A percentile compares a stretch with the other conserved stretches of the same genome.
phyloP scores from a whole-genome alignment of 2,888 invertebrate genomes.

The Acanthosepion pharaonis region DNA sequence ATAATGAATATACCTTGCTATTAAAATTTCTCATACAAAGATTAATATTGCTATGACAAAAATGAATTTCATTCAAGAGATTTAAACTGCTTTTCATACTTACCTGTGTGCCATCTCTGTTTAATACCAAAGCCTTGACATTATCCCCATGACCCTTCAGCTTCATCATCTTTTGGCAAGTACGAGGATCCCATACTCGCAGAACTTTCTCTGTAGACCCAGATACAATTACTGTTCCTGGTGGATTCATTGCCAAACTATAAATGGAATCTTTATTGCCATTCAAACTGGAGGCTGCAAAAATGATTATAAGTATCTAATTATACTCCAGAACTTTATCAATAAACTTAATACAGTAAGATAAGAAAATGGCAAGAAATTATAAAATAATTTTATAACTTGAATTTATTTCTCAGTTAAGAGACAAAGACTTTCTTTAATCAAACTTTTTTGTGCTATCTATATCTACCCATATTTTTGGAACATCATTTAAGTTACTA shows the following conservation, averaged over 20 bases:
- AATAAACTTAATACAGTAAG: conserved; percentile 52
- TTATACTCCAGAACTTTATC: not conserved
- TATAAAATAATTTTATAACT: too few relatives aligned
- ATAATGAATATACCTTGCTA: too few relatives aligned
- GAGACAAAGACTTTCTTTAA: too few relatives aligned
- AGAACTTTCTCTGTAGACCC: conserved; percentile 83
- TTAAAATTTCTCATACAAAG: too few relatives aligned
- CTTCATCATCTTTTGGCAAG: conserved; percentile 95
- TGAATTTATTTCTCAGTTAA: too few relatives aligned
- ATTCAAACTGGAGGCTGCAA: conserved; percentile 89
- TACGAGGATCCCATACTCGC: conserved; percentile 96
- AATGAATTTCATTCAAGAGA: not conserved
- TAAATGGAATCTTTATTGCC: conserved; percentile 99
- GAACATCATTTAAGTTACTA: too few relatives aligned
- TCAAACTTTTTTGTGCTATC: too few relatives aligned
- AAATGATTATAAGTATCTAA: conserved; percentile 40
- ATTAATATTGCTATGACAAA: not conserved
- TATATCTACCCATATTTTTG: too few relatives aligned
- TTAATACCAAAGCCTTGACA: conserved; percentile 94
- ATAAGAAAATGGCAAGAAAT: too few relatives aligned
- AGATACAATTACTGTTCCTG: conserved; percentile 95
- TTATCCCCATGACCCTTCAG: conserved; percentile 97
- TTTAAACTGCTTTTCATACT: not conserved
- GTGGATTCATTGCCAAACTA: conserved; percentile 97
- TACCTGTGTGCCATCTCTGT: conserved; percentile 88